Evolutionary conservation across 1,140 invertebrate genomes (phyloP).

Genomic region (Drosophila arizonae): DNA sequence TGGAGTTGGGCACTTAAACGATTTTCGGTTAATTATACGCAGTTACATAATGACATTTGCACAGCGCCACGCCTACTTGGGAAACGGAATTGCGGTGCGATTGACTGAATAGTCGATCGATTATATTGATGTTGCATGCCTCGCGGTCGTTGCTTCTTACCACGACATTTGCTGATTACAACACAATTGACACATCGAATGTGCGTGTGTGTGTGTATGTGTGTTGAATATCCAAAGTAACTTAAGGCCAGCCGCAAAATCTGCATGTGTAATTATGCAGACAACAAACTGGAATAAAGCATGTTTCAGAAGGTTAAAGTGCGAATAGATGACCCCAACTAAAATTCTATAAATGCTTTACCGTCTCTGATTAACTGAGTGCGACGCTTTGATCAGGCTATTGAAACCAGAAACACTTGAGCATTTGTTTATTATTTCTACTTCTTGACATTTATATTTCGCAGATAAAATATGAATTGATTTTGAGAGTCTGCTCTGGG

Average conservation of each 20-base stretch:
- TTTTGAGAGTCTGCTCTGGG: too few species aligned
- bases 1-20: slow-evolving; percentile 60
- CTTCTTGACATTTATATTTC: too few species aligned
- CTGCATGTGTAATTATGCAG: too few species aligned
- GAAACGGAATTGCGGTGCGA: slow-evolving; percentile 3
- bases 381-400: too few species aligned
- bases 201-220: background rate
- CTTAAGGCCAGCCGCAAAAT: background rate
- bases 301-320: too few species aligned
- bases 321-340: too few species aligned
- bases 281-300: too few species aligned
- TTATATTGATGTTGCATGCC: slow-evolving; percentile 49
- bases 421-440: too few species aligned
- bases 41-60: slow-evolving; percentile 72
- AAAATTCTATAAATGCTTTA: too few species aligned
- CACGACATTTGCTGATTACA: slow-evolving; percentile 8
- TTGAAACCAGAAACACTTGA: too few species aligned
- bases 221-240: background rate
- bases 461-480: too few species aligned
- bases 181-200: background rate
- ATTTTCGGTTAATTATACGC: slow-evolving; percentile 78
- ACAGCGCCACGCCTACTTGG: slow-evolving; percentile 42
- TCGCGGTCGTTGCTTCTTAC: slow-evolving; percentile 34
- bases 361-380: too few species aligned
- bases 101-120: slow-evolving; percentile 20